A percentile compares a stretch with the other conserved stretches of the same genome.
These are phyloP conservation scores for Furcifer pardalis DNA, from an alignment of 2,797 vertebrate species.

Conservation along the genomic window DNA sequence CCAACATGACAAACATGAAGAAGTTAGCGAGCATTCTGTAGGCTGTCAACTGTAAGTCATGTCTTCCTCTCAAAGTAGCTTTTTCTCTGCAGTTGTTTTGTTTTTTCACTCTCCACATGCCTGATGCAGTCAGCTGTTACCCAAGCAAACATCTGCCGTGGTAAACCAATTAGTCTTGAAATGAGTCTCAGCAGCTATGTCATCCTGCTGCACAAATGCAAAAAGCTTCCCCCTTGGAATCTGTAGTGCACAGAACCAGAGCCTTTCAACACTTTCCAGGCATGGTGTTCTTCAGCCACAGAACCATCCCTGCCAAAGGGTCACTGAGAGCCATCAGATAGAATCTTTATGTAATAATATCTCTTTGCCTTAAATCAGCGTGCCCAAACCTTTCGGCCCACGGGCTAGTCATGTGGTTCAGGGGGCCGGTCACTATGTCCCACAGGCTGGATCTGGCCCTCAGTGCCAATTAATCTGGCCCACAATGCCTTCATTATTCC, in stretches of 20 bases:
- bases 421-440: no score
- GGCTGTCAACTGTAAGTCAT: no score
- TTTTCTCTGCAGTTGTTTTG: neutral
- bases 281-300: neutral
- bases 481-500: no score
- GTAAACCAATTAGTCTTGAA: neutral
- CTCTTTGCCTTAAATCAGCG: no score
- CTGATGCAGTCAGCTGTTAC: neutral
- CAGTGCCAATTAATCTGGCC: no score
- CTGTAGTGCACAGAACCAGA: neutral
- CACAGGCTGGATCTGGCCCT: no score
- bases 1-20: no score
- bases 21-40: no score
- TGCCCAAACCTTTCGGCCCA: no score
- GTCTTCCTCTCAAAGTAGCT: neutral
- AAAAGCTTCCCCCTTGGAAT: neutral
- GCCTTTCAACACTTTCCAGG: neutral
- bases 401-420: no score
- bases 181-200: neutral
- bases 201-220: neutral
- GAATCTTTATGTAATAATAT: neutral
- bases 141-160: neutral
- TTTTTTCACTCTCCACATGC: neutral
- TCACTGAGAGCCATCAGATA: neutral
- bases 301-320: neutral